Percentiles rank a stretch among this genome's conserved stretches.
phyloP scores from a whole-genome alignment of 2,113 vertebrate species.

The Apaloderma vittatum region DNA sequence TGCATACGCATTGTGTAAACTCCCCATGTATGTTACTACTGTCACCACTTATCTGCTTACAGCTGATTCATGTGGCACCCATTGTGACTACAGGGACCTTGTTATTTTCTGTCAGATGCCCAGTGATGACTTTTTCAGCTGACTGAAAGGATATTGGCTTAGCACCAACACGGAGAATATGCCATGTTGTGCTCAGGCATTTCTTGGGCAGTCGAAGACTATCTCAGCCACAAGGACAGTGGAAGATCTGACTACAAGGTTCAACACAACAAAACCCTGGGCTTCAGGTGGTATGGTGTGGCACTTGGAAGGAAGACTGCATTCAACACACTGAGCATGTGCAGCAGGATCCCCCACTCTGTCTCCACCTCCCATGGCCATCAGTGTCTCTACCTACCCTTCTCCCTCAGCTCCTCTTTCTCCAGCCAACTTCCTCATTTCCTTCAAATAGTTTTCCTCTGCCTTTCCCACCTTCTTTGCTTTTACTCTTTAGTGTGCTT shows the following conservation, averaged over 20 bases:
- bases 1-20: not conserved
- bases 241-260: not conserved
- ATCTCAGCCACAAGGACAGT: not conserved
- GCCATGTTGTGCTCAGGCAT: not conserved
- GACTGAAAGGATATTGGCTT: not conserved
- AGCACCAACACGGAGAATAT: not conserved
- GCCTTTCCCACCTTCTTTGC: not conserved
- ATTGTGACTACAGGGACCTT: not conserved
- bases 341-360: not conserved
- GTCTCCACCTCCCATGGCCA: not conserved
- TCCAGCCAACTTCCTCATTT: not conserved
- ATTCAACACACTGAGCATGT: not conserved
- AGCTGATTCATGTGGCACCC: not conserved
- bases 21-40: not conserved
- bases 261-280: not conserved
- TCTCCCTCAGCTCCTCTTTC: not conserved
- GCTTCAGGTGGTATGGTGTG: not conserved
- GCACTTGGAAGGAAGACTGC: not conserved
- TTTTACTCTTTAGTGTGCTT: not conserved
- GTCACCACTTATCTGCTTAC: fast-evolving
- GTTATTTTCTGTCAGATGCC: not conserved
- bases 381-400: not conserved
- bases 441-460: not conserved
- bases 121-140: not conserved
- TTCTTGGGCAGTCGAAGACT: not conserved